Evolutionary conservation across 2,113 vertebrate species (phyloP).

Genomic region (Colaptes auratus): DNA sequence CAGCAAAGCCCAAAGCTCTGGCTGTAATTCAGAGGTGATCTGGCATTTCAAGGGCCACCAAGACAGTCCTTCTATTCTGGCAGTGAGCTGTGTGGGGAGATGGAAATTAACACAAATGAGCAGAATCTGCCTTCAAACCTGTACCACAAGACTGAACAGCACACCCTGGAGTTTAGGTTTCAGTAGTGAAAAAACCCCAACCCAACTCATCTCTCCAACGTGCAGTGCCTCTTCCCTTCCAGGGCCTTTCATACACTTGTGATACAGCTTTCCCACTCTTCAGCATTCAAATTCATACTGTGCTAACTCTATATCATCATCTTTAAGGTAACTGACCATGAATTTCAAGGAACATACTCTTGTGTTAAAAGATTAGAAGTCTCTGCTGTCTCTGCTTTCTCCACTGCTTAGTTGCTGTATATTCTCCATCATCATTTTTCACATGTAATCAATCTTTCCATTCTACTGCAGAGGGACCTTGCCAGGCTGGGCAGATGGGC

Average conservation of each 20-base stretch:
- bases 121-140: background rate
- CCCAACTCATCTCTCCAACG: background rate
- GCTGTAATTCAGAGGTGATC: background rate
- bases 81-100: background rate
- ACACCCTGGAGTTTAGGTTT: background rate
- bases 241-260: background rate
- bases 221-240: background rate
- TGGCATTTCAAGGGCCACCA: background rate
- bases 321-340: background rate
- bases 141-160: background rate
- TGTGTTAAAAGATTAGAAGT: background rate
- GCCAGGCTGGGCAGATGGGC: too few species aligned
- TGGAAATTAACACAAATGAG: background rate
- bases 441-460: background rate
- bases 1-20: background rate
- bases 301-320: background rate
- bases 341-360: background rate
- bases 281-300: background rate
- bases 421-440: background rate
- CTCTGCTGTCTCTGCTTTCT: background rate
- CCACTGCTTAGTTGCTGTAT: background rate
- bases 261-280: background rate
- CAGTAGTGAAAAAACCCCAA: background rate
- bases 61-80: fast-evolving
- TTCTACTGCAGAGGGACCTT: background rate